A percentile compares a stretch with the other conserved stretches of the same genome.
These are phyloP conservation scores for Capitulum mitella DNA, from an alignment of 2,888 invertebrate genomes.

Conservation along the genomic window DNA sequence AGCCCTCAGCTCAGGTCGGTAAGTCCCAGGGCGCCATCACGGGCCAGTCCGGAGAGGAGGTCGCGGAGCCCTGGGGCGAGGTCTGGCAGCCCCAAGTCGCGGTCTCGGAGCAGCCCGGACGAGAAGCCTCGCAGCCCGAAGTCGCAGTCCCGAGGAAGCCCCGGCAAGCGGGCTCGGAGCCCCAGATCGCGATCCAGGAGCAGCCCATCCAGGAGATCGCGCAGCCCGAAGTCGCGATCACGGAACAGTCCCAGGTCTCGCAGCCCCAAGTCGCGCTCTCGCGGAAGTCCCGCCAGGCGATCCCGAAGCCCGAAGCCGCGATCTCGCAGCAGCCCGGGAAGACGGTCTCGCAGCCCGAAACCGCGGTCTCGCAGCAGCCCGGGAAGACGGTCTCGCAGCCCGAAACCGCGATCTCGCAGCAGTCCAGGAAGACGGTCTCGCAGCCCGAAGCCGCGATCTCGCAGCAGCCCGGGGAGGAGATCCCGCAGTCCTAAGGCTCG, in stretches of 20 bases:
- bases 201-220: not conserved
- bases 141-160: not conserved
- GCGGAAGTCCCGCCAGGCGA: not conserved
- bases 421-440: not conserved
- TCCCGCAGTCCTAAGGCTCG: not conserved
- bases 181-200: not conserved
- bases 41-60: not conserved
- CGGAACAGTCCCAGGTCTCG: not conserved
- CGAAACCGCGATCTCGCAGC: not conserved
- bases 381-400: not conserved
- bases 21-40: not conserved
- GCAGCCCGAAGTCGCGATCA: not conserved
- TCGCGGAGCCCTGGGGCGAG: not conserved
- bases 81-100: not conserved
- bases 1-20: too few relatives aligned
- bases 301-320: not conserved
- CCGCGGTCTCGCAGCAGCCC: not conserved
- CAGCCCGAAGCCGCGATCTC: not conserved
- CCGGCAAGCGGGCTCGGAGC: not conserved
- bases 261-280: not conserved
- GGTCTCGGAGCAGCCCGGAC: not conserved
- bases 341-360: not conserved
- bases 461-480: not conserved
- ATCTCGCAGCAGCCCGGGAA: not conserved
- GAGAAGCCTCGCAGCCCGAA: not conserved